Base-by-base conservation (phyloP, 2,888 invertebrate species). In the Uloborus plumipes region DNA sequence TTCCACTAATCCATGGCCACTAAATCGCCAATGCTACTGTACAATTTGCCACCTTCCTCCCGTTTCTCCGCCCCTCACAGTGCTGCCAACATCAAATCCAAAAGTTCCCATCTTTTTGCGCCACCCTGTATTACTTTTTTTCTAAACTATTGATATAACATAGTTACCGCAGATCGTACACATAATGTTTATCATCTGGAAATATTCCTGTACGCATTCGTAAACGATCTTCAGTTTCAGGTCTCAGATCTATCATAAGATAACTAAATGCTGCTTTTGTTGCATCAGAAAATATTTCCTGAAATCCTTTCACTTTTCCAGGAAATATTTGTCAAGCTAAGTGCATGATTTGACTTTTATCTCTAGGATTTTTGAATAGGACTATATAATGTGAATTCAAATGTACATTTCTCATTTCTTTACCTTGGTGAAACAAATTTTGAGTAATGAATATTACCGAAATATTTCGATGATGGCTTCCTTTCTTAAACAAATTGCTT, bases 381-480 rank as follows among this genome's bases (percentile, higher is more conserved):
- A 66, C 50, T 7, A 66, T 18, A 50, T 66, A 66, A 66, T 66
- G 66, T 1, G 50, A 66, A 73, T 73, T 73, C 20, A 73, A 51
- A 64, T 55, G 47, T 64, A 73, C 22, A 16, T 73, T 58, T 51
- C 73, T 50, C 51, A 64, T 62, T 31, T 73, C 64, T 64, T 73
- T 73, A 31, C 53, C 62, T 26, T 73, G 62, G 9, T 73, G 51
- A 50, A 73, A 62, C 22, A 53, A 64, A 64, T 73, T 73, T 31
- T 73, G 73, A 7, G 64, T 64, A n/a, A 73, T 73, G 20, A 73
- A 73, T 51, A 73, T 73, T 18, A 73, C 31, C 2, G 62, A 62
- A 14, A 73, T 18, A 31, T 62, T 73, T 51, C n/a, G 53, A 53
- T 73, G 73, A 73, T 73, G 73, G n/a, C 62, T 73, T 15, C 62